Percentiles rank a stretch among this genome's conserved stretches.
Conservation (phyloP, 2,888 invertebrate genomes). For the Orthosia cruda region DNA sequence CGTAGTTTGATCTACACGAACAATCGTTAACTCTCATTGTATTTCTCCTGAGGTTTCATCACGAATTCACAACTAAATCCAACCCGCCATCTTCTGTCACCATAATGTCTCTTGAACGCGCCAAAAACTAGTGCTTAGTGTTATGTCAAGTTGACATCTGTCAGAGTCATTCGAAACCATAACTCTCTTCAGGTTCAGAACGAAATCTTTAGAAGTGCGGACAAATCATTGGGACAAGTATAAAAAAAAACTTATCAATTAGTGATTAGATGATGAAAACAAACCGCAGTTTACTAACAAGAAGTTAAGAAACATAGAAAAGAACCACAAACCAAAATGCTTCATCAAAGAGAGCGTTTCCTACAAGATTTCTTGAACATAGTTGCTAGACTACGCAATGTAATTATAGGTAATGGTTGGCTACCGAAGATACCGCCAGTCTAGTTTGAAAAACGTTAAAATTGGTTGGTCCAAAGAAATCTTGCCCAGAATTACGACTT, state of each 20-base stretch:
- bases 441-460: slow-evolving; percentile 6
- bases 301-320: not conserved
- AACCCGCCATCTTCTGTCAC: too few relatives aligned
- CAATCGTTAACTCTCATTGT: too few relatives aligned
- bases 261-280: not conserved
- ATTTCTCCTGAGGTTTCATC: too few relatives aligned
- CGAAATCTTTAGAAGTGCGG: too few relatives aligned
- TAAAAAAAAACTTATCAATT: not conserved
- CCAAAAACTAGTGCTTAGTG: too few relatives aligned
- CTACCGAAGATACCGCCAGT: slow-evolving; percentile 16
- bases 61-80: too few relatives aligned
- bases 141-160: too few relatives aligned
- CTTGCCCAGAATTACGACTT: not conserved
- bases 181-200: too few relatives aligned
- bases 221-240: too few relatives aligned
- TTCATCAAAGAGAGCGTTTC: slow-evolving; percentile 15
- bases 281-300: not conserved
- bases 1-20: too few relatives aligned
- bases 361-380: slow-evolving; percentile 18
- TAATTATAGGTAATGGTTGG: slow-evolving; percentile 69
- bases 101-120: too few relatives aligned
- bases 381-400: slow-evolving; percentile 65
- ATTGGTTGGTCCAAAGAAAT: not conserved
- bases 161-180: too few relatives aligned
- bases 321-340: not conserved